Percentiles rank a stretch among this genome's conserved stretches.
Conservation (phyloP, 2,797 vertebrate genomes). For the Premnoplex brunnescens region DNA sequence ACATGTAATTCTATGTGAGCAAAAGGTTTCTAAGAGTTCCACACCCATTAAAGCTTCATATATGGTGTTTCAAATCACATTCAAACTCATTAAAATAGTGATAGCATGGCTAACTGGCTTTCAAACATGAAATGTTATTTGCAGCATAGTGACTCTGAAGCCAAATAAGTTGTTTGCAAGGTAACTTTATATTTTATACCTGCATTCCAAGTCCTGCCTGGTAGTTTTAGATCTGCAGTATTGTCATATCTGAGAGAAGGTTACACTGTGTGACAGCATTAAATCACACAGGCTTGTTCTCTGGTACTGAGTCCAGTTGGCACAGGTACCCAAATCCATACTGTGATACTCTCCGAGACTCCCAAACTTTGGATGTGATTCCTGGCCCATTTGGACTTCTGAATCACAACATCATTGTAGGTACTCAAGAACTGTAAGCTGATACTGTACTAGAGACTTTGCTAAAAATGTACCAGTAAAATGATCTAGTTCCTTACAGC, state of each 20-base stretch:
- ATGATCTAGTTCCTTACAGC: background rate
- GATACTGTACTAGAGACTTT: background rate
- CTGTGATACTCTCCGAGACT: background rate
- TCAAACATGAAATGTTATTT: background rate
- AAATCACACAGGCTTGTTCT: background rate
- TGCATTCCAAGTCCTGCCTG: background rate
- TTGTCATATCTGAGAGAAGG: background rate
- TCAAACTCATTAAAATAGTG: background rate
- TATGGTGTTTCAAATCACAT: background rate
- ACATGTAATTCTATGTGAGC: background rate
- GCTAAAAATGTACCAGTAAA: background rate
- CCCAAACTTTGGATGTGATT: background rate
- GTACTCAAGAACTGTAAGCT: background rate
- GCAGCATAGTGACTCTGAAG: background rate
- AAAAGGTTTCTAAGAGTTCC: background rate
- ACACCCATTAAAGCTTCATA: background rate
- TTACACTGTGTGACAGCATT: background rate
- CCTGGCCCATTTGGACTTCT: background rate
- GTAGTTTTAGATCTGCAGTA: background rate
- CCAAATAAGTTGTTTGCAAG: background rate
- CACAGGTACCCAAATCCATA: background rate
- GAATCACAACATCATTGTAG: background rate
- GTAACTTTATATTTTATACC: background rate
- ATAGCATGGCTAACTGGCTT: background rate
- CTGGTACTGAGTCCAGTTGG: background rate